These are phyloP conservation scores for Lagenorhynchus albirostris DNA, from an alignment of 2,113 vertebrate species.

Conservation along the genomic window DNA sequence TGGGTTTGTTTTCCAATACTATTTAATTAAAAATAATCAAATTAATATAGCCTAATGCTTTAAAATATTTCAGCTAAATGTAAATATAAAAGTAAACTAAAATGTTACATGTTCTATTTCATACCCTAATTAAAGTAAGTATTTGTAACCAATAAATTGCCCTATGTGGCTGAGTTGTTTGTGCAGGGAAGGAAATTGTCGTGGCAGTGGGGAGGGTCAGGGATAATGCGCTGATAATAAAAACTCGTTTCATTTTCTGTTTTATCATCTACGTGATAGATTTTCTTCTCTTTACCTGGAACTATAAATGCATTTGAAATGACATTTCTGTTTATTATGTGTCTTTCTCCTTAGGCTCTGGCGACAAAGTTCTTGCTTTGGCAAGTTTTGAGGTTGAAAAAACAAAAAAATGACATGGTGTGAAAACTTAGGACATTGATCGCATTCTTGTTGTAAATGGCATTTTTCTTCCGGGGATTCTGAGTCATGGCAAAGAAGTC, in stretches of 20 bases:
- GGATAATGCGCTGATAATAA: background rate
- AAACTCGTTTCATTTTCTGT: background rate
- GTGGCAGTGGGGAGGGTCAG: background rate
- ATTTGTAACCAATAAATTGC: background rate
- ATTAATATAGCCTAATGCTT: background rate
- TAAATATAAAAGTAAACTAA: background rate
- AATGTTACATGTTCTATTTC: background rate
- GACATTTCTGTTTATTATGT: slow-evolving; percentile 42
- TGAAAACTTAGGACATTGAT: slow-evolving; percentile 44
- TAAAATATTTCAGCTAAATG: background rate
- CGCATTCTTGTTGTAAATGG: slow-evolving; percentile 10
- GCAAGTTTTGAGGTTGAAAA: slow-evolving; percentile 95
- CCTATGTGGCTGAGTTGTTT: background rate
- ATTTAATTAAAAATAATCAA: background rate
- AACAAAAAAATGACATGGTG: slow-evolving; percentile 83
- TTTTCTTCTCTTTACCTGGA: background rate
- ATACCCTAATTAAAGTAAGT: background rate
- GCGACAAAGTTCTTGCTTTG: slow-evolving; percentile 97
- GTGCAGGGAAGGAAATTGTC: background rate
- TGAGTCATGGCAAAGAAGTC: slow-evolving; percentile 22
- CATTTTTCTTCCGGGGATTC: slow-evolving; percentile 55
- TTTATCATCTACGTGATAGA: background rate
- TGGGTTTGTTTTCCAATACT: background rate
- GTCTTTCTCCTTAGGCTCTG: slow-evolving; percentile 87
- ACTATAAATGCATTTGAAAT: background rate